A percentile compares a stretch with the other conserved stretches of the same genome.
Evolutionary conservation across 2,797 vertebrate genomes (phyloP).

Genomic region (Molossus alvarezi): DNA sequence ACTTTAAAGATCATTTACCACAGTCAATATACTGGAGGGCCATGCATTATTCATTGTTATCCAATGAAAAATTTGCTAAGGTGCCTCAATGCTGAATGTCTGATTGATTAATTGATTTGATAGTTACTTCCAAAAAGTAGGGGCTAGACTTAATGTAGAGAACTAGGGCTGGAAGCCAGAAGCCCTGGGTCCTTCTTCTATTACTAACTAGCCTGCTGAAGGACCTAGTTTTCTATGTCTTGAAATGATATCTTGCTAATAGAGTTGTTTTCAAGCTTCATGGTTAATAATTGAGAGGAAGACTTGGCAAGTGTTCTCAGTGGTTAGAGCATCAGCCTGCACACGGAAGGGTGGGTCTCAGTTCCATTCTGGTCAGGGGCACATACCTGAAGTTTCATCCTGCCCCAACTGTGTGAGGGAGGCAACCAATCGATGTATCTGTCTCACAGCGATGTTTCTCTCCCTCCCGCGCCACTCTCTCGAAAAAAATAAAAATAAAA

Average conservation of each 20-base stretch:
- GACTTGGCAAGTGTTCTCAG: neutral
- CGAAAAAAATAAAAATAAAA: no score
- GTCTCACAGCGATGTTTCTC: no score
- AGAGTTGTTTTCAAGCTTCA: slow-evolving; percentile 48
- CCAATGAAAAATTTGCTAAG: slow-evolving; percentile 83
- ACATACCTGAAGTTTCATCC: no score
- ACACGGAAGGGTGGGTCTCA: no score
- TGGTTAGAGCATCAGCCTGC: no score
- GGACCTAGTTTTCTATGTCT: neutral
- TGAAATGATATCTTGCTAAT: slow-evolving; percentile 33
- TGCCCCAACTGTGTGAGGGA: no score
- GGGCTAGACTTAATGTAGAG: slow-evolving; percentile 21
- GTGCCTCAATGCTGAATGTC: slow-evolving; percentile 69
- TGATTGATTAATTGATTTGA: slow-evolving; percentile 79
- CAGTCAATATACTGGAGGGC: slow-evolving; percentile 76
- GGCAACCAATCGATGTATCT: no score
- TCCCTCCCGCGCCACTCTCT: no score
- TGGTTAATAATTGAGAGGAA: slow-evolving; percentile 62
- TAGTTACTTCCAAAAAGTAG: slow-evolving; percentile 75
- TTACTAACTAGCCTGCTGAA: slow-evolving; percentile 15
- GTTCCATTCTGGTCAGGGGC: no score
- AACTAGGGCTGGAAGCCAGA: slow-evolving; percentile 20
- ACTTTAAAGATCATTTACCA: slow-evolving; percentile 86
- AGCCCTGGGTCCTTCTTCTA: neutral
- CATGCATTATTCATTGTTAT: slow-evolving; percentile 81